phyloP scores from a whole-genome alignment of 2,888 invertebrate species.

The Amphiduros pacificus region DNA sequence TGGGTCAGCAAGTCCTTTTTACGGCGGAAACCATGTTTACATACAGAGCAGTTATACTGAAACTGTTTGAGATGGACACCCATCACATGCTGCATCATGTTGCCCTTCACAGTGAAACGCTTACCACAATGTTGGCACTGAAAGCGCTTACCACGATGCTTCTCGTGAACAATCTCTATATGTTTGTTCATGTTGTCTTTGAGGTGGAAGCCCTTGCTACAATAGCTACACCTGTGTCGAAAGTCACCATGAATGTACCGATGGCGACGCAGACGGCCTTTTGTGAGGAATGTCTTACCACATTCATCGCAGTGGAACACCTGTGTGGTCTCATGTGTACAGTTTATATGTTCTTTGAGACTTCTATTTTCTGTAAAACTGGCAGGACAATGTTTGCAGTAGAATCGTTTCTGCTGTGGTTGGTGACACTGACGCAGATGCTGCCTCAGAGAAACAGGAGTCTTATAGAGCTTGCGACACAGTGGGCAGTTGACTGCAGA shows the following conservation, averaged over 20 bases:
- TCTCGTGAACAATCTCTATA: conserved; percentile 25
- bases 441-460: conserved; percentile 16
- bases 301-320: conserved; percentile 22
- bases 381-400: conserved; percentile 13
- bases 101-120: conserved; percentile 26
- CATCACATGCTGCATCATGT: conserved; percentile 25
- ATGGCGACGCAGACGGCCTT: conserved; percentile 22
- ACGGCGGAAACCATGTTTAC: conserved; percentile 20
- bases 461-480: conserved; percentile 22
- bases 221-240: conserved; percentile 20
- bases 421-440: conserved; percentile 21
- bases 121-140: conserved; percentile 23
- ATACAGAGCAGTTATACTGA: conserved; percentile 22
- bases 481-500: conserved; percentile 7
- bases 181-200: conserved; percentile 30
- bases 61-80: conserved; percentile 26
- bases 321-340: conserved; percentile 22
- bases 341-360: conserved; percentile 24
- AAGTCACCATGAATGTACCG: conserved; percentile 24
- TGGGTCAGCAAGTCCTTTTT: conserved; percentile 20
- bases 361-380: conserved; percentile 22
- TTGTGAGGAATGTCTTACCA: conserved; percentile 22
- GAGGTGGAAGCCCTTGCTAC: conserved; percentile 27
- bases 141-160: conserved; percentile 6
- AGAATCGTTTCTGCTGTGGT: not conserved